phyloP scores from a whole-genome alignment of 2,888 invertebrate species.

The Cantharis nigra region DNA sequence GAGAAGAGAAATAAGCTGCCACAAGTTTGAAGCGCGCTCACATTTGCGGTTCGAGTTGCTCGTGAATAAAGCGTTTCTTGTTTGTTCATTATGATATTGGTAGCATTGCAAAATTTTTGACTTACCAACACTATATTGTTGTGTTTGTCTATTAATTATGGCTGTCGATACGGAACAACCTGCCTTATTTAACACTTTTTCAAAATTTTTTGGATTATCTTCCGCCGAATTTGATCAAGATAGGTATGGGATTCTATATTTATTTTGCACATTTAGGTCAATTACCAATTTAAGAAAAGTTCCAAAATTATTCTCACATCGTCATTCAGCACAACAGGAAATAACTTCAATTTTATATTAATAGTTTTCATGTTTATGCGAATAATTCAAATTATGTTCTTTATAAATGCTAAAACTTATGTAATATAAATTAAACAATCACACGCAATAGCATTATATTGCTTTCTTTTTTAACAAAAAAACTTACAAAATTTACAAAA shows the following conservation, averaged over 20 bases:
- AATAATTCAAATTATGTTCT: background rate
- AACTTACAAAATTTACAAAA: background rate
- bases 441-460: background rate
- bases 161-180: slow-evolving; percentile 41
- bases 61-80: background rate
- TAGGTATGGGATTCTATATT: slow-evolving; percentile 40
- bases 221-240: slow-evolving; percentile 44
- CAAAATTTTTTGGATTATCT: slow-evolving; percentile 42
- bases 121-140: background rate
- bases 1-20: slow-evolving; percentile 18
- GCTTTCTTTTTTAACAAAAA: background rate
- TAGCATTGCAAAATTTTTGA: background rate
- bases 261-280: background rate
- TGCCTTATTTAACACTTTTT: slow-evolving; percentile 44
- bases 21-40: background rate
- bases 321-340: background rate
- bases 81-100: background rate
- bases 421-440: background rate
- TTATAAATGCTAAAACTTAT: background rate
- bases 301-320: background rate
- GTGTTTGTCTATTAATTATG: slow-evolving; percentile 18
- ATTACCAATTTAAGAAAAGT: background rate
- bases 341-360: background rate
- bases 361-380: background rate
- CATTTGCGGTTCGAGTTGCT: slow-evolving; percentile 1